Evolutionary conservation across 2,888 invertebrate species (phyloP).

Genomic region (Hypomecis punctinalis): DNA sequence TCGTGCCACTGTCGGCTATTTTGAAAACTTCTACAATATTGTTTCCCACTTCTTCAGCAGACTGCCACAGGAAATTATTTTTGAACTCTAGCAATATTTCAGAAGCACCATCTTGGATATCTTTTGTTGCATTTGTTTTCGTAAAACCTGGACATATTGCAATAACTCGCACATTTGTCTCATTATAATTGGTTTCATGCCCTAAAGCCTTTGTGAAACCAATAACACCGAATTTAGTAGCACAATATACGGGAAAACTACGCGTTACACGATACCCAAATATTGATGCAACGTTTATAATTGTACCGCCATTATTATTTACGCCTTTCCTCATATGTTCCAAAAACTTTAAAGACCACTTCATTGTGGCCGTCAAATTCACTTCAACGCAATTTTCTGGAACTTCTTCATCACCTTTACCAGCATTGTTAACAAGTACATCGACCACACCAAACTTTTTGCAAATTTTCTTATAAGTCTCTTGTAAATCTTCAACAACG

Average conservation of each 20-base stretch:
- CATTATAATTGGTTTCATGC: conserved; percentile 63
- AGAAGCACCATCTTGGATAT: neutral
- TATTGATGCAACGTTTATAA: conserved; percentile 86
- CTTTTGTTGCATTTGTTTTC: conserved; percentile 55
- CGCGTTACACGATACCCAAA: conserved; percentile 77
- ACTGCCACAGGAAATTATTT: conserved; percentile 45
- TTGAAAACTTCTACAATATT: conserved; percentile 38
- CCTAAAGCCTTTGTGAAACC: conserved; percentile 76
- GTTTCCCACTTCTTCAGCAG: conserved; percentile 40
- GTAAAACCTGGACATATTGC: conserved; percentile 80
- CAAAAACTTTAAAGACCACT: conserved; percentile 76
- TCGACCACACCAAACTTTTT: conserved; percentile 60
- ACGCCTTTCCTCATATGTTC: conserved; percentile 82
- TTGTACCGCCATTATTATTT: conserved; percentile 83
- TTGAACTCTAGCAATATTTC: conserved; percentile 31
- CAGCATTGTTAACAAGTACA: conserved; percentile 72
- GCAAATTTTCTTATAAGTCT: conserved; percentile 56
- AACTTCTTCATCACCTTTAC: conserved; percentile 53
- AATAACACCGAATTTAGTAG: conserved; percentile 68
- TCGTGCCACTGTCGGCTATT: conserved; percentile 37
- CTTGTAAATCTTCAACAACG: conserved; percentile 72
- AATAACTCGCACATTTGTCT: conserved; percentile 74
- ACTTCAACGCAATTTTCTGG: conserved; percentile 52
- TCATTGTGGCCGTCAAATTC: conserved; percentile 57
- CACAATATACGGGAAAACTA: conserved; percentile 68